phyloP scores from a whole-genome alignment of 2,113 vertebrate genomes.

The Lipophrys pholis region DNA sequence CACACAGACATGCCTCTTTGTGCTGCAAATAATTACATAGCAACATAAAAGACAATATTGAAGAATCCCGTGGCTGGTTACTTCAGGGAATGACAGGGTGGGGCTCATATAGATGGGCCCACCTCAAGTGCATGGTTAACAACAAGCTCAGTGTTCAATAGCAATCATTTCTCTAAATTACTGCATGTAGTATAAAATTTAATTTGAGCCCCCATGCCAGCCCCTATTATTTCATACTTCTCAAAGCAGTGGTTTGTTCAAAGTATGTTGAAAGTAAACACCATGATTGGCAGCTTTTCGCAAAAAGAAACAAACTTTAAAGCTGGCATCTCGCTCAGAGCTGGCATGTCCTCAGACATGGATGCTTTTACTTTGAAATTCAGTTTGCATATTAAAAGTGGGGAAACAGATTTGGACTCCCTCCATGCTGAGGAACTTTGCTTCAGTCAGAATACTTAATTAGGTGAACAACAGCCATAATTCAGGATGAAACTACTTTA shows the following conservation, averaged over 20 bases:
- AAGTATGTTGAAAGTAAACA: conserved; percentile 28
- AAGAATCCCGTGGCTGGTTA: neutral
- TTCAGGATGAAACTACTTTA: neutral
- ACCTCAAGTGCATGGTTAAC: conserved; percentile 30
- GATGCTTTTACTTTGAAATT: conserved; percentile 43
- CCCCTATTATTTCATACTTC: conserved; percentile 44
- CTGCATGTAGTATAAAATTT: conserved; percentile 41
- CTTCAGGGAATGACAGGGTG: conserved; percentile 35
- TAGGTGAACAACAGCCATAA: conserved; percentile 8
- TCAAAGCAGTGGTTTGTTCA: conserved; percentile 46
- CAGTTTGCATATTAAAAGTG: conserved; percentile 17
- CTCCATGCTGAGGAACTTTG: conserved; percentile 15
- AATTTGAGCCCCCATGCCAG: conserved; percentile 15
- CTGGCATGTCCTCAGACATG: conserved; percentile 20
- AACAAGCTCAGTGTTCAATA: conserved; percentile 23
- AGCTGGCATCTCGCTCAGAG: conserved; percentile 24
- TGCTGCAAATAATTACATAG: conserved; percentile 19
- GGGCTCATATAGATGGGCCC: conserved; percentile 8
- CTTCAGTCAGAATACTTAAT: conserved; percentile 18
- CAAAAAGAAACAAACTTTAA: conserved; percentile 25
- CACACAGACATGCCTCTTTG: neutral
- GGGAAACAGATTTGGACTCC: conserved; percentile 13
- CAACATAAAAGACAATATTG: conserved; percentile 24
- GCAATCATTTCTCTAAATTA: conserved; percentile 50
- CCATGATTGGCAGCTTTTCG: neutral